These are phyloP conservation scores for Rhysida immarginata DNA, from an alignment of 1,140 invertebrate genomes.

Conservation along the genomic window DNA sequence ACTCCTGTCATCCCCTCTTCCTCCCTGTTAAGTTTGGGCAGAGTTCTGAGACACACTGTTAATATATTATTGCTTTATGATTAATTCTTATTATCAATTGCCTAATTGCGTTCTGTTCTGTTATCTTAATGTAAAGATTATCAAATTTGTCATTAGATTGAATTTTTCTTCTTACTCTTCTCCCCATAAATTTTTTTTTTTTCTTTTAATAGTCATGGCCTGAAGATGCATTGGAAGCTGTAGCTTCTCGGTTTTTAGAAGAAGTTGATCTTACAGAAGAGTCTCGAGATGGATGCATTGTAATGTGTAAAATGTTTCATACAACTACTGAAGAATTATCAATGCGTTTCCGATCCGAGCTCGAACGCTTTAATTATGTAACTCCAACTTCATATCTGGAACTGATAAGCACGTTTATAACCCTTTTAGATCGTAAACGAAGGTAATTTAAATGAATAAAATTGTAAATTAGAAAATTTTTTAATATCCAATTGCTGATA, in stretches of 20 bases:
- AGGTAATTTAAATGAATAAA: constrained; percentile 33
- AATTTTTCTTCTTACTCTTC: no score
- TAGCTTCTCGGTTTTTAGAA: constrained; percentile 71
- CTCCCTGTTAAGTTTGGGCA: no score
- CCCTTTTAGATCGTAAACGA: constrained; percentile 58
- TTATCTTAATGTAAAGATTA: no score
- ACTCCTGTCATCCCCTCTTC: no score
- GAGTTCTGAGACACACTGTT: no score
- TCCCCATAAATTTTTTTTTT: no score
- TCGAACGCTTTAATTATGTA: constrained; percentile 64
- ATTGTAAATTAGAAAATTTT: background rate
- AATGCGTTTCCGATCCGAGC: constrained; percentile 47
- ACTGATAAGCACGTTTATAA: constrained; percentile 78
- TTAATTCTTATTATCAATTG: no score
- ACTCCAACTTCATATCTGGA: constrained; percentile 90
- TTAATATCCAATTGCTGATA: no score
- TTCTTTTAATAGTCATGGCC: constrained; percentile 91
- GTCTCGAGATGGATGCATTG: constrained; percentile 53
- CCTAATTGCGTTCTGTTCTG: no score
- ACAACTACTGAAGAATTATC: constrained; percentile 63
- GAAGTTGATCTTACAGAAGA: constrained; percentile 62
- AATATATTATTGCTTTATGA: no score
- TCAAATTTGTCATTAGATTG: no score
- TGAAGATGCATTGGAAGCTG: constrained; percentile 75
- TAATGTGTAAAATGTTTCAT: constrained; percentile 84